A percentile compares a stretch with the other conserved stretches of the same genome.
Conservation (phyloP, 2,797 vertebrate species). For the Macropodus opercularis region DNA sequence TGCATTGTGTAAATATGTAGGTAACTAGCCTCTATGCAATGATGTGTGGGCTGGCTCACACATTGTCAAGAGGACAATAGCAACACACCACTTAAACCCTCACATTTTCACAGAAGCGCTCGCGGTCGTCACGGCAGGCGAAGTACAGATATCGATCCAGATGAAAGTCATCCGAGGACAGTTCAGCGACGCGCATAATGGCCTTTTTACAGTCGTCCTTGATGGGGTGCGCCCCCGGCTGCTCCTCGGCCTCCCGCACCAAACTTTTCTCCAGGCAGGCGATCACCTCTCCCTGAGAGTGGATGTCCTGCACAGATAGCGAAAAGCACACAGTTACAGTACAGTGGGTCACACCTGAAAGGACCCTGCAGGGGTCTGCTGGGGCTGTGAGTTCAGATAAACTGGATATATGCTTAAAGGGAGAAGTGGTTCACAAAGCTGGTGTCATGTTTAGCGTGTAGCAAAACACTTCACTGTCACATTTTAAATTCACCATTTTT, state of each 20-base stretch:
- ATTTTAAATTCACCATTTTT: no score
- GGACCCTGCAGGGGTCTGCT: no score
- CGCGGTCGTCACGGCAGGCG: constrained; percentile 92
- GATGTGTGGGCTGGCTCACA: no score
- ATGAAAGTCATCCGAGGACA: constrained; percentile 96
- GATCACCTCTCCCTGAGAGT: constrained; percentile 97
- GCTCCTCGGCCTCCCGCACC: constrained; percentile 89
- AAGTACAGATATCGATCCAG: constrained; percentile 96
- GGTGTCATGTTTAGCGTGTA: no score
- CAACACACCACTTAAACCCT: constrained; percentile 54
- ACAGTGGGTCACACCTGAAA: no score
- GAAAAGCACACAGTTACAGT: neutral
- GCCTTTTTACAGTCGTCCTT: constrained; percentile 92
- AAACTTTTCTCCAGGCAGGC: constrained; percentile 94
- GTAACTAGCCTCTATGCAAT: no score
- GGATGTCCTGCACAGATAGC: constrained; percentile 84
- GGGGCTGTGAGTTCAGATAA: no score
- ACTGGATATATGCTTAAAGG: no score
- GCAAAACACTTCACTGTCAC: no score
- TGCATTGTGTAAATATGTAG: no score
- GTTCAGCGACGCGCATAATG: constrained; percentile 95
- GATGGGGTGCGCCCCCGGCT: constrained; percentile 76
- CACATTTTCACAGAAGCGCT: constrained; percentile 95
- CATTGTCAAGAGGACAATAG: no score
- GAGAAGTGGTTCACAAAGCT: no score